Evolutionary conservation across 2,797 vertebrate genomes (phyloP).

Genomic region (Toxotes lorentzi): DNA sequence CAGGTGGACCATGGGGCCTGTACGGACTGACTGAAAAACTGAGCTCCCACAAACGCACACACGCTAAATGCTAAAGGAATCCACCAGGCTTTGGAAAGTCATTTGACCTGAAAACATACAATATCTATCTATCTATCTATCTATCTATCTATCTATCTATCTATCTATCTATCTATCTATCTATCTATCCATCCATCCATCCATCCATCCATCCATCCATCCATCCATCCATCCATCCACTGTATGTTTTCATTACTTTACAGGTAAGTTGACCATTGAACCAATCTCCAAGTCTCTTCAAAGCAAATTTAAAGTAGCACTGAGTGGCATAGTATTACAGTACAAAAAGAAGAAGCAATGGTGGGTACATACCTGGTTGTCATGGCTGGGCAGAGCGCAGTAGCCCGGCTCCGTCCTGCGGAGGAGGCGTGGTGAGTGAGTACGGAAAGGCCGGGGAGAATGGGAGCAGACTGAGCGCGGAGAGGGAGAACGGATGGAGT

Average conservation of each 20-base stretch:
- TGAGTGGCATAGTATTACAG: too few species aligned
- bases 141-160: too few species aligned
- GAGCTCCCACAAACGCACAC: background rate
- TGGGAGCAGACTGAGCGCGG: conserved; percentile 83
- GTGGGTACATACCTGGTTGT: conserved; percentile 78
- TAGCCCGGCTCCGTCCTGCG: conserved; percentile 80
- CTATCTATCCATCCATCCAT: too few species aligned
- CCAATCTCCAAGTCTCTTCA: background rate
- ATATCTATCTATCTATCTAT: too few species aligned
- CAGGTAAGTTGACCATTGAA: background rate
- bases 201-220: too few species aligned
- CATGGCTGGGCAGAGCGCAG: conserved; percentile 80
- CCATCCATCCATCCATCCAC: too few species aligned
- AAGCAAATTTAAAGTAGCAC: background rate
- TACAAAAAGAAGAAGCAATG: background rate
- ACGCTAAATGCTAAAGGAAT: background rate
- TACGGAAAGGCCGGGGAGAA: conserved; percentile 80
- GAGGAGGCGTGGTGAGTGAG: conserved; percentile 81
- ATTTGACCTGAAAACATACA: background rate
- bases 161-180: too few species aligned
- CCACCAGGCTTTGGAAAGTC: background rate
- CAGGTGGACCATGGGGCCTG: background rate
- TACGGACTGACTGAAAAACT: background rate
- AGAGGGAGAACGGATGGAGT: conserved; percentile 81
- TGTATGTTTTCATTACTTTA: too few species aligned